A percentile compares a stretch with the other conserved stretches of the same genome.
These are phyloP conservation scores for Micronycteris hirsuta DNA, from an alignment of 2,113 vertebrate species.

Conservation along the genomic window DNA sequence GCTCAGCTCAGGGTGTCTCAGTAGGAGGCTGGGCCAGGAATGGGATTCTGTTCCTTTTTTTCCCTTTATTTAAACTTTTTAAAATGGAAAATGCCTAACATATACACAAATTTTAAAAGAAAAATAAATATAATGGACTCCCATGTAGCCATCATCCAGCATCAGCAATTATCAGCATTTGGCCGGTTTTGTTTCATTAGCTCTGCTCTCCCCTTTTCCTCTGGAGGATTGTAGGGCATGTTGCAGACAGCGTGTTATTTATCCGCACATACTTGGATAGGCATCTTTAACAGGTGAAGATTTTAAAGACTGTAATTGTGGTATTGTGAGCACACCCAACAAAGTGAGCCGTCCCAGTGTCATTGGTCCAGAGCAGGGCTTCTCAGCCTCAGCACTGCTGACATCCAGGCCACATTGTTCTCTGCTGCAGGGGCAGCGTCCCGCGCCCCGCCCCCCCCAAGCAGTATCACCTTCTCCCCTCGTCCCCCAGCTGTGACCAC, in stretches of 20 bases:
- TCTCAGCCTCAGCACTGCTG: background rate
- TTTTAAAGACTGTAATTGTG: background rate
- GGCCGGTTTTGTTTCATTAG: background rate
- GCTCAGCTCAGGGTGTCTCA: background rate
- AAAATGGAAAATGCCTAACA: background rate
- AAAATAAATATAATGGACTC: background rate
- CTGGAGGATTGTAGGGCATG: background rate
- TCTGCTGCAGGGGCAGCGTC: rapidly evolving
- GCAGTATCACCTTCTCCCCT: background rate
- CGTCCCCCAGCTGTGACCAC: background rate
- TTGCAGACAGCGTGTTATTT: background rate
- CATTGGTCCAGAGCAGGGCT: background rate
- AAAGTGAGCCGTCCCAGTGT: background rate
- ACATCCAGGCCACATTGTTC: background rate
- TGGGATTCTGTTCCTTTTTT: background rate
- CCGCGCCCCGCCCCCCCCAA: background rate
- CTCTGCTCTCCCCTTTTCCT: background rate
- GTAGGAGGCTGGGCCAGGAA: background rate
- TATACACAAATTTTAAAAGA: background rate
- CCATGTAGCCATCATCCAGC: background rate
- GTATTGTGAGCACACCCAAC: background rate
- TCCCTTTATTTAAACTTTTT: background rate
- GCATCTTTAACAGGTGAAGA: background rate
- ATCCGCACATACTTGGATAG: background rate
- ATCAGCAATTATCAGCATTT: background rate